phyloP scores from a whole-genome alignment of 2,888 invertebrate genomes.

The Drosophila rellima region DNA sequence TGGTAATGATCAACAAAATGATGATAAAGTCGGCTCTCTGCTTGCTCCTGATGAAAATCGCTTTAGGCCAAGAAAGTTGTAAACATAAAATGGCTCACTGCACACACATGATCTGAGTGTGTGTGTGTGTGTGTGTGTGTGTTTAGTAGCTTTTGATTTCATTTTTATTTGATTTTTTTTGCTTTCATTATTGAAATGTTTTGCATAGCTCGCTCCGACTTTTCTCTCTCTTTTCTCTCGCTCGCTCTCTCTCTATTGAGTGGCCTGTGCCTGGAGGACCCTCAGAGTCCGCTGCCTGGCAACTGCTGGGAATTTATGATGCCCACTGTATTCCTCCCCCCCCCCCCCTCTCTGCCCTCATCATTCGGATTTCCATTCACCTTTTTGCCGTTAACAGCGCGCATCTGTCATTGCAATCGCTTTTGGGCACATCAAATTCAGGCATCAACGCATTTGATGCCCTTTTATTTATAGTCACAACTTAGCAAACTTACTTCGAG shows the following conservation, averaged over 20 bases:
- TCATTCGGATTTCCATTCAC: conserved; percentile 23
- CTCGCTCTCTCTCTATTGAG: neutral
- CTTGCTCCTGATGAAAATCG: conserved; percentile 68
- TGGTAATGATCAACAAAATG: conserved; percentile 77
- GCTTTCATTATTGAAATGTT: conserved; percentile 63
- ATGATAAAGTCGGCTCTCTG: conserved; percentile 51
- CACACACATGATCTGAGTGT: conserved; percentile 27
- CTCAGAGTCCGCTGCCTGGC: conserved; percentile 26
- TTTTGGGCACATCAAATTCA: conserved; percentile 61
- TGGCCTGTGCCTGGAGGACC: conserved; percentile 21
- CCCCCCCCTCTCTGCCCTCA: neutral
- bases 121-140: too few relatives aligned
- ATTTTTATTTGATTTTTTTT: conserved; percentile 14
- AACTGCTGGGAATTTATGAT: conserved; percentile 53
- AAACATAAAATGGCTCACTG: conserved; percentile 79
- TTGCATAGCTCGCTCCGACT: conserved; percentile 43
- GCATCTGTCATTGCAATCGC: conserved; percentile 76
- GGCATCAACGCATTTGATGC: conserved; percentile 48
- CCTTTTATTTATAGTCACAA: conserved; percentile 54
- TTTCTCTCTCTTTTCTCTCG: neutral
- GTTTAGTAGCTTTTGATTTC: conserved; percentile 47
- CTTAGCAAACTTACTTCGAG: conserved; percentile 28
- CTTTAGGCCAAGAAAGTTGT: conserved; percentile 77
- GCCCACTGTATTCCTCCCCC: neutral
- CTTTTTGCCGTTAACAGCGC: conserved; percentile 61